Evolutionary conservation across 2,113 vertebrate species (phyloP).

Genomic region (Stictonetta naevosa): DNA sequence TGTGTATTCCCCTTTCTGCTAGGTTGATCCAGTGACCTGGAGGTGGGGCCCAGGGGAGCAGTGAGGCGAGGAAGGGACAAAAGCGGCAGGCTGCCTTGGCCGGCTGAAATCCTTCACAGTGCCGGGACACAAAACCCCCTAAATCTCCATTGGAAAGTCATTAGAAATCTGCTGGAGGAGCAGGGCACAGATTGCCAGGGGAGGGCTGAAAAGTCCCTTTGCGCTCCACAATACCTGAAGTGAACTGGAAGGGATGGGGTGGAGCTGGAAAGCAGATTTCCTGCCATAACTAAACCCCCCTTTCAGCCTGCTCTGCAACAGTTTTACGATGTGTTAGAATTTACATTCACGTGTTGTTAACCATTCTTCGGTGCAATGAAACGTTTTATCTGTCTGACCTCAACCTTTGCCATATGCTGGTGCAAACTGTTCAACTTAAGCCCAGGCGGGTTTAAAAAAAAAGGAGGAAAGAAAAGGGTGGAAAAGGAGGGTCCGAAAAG

Average conservation of each 20-base stretch:
- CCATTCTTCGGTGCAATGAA: conserved; percentile 83
- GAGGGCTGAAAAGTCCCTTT: conserved; percentile 80
- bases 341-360: conserved; percentile 94
- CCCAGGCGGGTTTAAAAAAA: conserved; percentile 3
- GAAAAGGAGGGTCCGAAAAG: not conserved
- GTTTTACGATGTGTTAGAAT: conserved; percentile 90
- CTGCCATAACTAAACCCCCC: conserved; percentile 65
- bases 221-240: conserved; percentile 86
- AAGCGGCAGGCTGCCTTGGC: not conserved
- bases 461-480: not conserved
- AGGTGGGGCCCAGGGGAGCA: not conserved
- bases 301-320: conserved; percentile 84
- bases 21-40: conserved; percentile 23
- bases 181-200: conserved; percentile 84
- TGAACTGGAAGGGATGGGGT: conserved; percentile 86
- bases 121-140: conserved; percentile 62
- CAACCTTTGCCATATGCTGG: conserved; percentile 93
- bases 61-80: conserved; percentile 45
- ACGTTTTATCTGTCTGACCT: conserved; percentile 95
- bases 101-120: conserved; percentile 64
- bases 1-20: not conserved
- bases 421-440: conserved; percentile 70
- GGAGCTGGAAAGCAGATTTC: conserved; percentile 83
- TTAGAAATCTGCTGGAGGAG: conserved; percentile 87
- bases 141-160: conserved; percentile 92